Evolutionary conservation across 1,140 invertebrate genomes (phyloP), one percentile per base, ranked within the genome.

Genomic region (Drosophila tsacasi): DNA sequence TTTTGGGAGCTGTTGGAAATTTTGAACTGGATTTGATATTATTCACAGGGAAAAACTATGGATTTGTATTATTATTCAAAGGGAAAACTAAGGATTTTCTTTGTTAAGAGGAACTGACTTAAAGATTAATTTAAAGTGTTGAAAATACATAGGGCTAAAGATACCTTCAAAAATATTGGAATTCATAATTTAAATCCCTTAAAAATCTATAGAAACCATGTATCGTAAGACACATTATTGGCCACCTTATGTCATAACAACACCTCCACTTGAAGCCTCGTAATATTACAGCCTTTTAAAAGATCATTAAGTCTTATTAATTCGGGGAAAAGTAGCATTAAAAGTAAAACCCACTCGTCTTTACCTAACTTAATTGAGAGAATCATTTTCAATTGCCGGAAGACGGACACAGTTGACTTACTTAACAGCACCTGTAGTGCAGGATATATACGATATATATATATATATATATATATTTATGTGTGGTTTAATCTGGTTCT

Each of bases 401-500:
- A 54, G 75, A 77, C 40, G 75, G 64, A 68, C 54, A 73, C 68
- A 72, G 69, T 23, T 68, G 73, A 60, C 44, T 68, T 55, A 44
- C 49, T 52, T 74, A 61, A 27, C 32, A 47, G 39, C 55, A 68
- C 55, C 64, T 60, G 40, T 52, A 15, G 30, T 37, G 27, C 59
- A 19, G 66, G 44, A 72, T 59, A 46, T 71, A 30, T n/a, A 13
- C 23, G 27, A 54, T 37, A 46, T 54, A 57, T 25, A 19, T 23
- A 63, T 23, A 25, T 69, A 30, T 50, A 25, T 62, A 3, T 30
- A 25, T 39, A 12, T 46, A 19, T 50, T 9, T 55, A 17, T 65
- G 61, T 69, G 84, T 67, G 81, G 77, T 79, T 81, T 89, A 90
- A 89, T 89, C 84, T 89, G 79, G 85, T 90, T 90, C 85, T 90